phyloP scores from a whole-genome alignment of 2,797 vertebrate species.

The Liasis olivaceus region DNA sequence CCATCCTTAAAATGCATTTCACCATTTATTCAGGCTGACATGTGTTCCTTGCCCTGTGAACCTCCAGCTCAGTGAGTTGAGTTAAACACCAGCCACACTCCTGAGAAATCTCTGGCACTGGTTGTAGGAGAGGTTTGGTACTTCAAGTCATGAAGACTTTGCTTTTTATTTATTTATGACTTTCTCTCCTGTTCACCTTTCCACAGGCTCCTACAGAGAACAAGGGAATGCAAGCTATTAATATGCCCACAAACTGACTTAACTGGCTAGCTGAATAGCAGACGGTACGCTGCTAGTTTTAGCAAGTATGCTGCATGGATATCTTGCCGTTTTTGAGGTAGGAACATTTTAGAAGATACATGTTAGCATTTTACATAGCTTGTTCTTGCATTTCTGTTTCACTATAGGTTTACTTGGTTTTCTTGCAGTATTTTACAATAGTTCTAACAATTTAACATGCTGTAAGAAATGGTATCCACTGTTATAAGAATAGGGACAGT shows the following conservation, averaged over 20 bases:
- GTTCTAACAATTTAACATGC: neutral
- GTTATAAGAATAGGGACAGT: neutral
- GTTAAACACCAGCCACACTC: conserved; percentile 10
- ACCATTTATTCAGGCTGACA: conserved; percentile 11
- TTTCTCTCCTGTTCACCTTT: neutral
- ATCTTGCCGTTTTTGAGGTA: neutral
- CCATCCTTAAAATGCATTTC: conserved; percentile 2
- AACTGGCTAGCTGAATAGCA: neutral
- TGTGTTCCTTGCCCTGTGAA: conserved; percentile 11
- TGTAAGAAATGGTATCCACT: neutral
- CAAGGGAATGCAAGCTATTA: conserved; percentile 18
- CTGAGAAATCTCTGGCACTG: conserved; percentile 1
- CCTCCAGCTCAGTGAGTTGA: neutral
- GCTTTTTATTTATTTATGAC: neutral
- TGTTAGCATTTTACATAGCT: neutral
- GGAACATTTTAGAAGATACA: neutral
- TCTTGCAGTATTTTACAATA: neutral
- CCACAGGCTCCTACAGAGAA: neutral
- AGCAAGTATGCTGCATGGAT: neutral
- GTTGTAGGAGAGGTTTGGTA: neutral
- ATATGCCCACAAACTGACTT: neutral
- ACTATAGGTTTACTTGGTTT: neutral
- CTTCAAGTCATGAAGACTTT: conserved; percentile 23
- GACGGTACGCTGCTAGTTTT: neutral
- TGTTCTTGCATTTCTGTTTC: neutral